These are phyloP conservation scores for Colletes latitarsis DNA, from an alignment of 1,140 invertebrate genomes.

Conservation along the genomic window DNA sequence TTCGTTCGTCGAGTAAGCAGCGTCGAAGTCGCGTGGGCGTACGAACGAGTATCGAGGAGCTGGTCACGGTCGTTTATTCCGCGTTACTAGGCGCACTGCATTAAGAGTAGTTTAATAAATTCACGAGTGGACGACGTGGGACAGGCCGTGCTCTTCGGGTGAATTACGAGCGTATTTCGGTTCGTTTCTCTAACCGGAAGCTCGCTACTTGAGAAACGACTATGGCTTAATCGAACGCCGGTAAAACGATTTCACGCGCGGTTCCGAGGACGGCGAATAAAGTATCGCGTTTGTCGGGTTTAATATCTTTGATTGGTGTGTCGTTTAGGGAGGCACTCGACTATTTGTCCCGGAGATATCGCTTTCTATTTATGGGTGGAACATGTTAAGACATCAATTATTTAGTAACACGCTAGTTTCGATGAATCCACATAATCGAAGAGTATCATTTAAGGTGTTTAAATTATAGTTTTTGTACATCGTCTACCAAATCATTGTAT, in stretches of 20 bases:
- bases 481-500: not conserved
- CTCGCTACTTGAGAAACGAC: not conserved
- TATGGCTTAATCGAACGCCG: not conserved
- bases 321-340: no score
- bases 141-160: slow-evolving; percentile 33
- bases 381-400: no score
- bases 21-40: slow-evolving; percentile 46
- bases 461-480: not conserved
- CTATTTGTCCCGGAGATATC: no score
- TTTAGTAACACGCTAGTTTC: no score
- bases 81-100: slow-evolving; percentile 54
- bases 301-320: no score
- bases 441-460: not conserved
- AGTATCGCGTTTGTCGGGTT: not conserved
- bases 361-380: no score
- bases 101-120: slow-evolving; percentile 64
- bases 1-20: not conserved
- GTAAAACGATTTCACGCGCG: slow-evolving; percentile 6
- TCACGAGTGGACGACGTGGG: slow-evolving; percentile 35
- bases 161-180: slow-evolving; percentile 43
- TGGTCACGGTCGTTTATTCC: slow-evolving; percentile 53
- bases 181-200: slow-evolving; percentile 12
- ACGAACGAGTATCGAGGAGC: slow-evolving; percentile 60
- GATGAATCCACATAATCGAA: no score
- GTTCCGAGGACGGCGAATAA: not conserved